Conservation (phyloP, 2,113 vertebrate species). For the Pteruthius melanotis region DNA sequence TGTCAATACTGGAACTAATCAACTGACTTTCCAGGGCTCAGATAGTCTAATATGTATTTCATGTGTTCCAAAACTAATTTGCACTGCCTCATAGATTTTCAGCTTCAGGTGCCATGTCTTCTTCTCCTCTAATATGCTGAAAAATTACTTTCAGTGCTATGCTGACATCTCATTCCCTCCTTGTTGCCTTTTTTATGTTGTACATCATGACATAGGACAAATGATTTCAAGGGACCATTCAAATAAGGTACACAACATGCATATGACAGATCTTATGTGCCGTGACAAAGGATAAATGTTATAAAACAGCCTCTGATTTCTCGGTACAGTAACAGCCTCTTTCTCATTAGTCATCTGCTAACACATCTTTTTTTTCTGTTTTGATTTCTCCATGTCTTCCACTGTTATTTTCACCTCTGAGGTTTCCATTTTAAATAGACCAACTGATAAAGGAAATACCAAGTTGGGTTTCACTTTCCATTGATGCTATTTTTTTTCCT, state of each 20-base stretch:
- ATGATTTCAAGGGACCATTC: neutral
- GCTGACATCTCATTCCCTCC: neutral
- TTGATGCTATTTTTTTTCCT: neutral
- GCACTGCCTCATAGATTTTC: neutral
- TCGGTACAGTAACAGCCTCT: neutral
- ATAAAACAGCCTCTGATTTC: neutral
- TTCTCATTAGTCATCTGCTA: neutral
- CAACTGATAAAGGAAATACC: neutral
- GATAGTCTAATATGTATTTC: neutral
- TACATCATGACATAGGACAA: neutral
- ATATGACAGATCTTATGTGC: neutral
- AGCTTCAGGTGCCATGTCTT: neutral
- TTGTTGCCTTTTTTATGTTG: neutral
- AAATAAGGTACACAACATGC: neutral
- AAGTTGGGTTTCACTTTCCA: neutral
- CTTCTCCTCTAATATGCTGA: neutral
- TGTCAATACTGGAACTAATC: neutral
- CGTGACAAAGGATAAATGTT: neutral
- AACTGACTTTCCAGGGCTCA: neutral
- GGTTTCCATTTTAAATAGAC: neutral
- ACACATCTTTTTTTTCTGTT: neutral
- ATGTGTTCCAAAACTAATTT: conserved; percentile 29
- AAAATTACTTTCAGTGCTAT: neutral
- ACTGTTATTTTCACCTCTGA: neutral
- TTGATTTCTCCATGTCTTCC: neutral